Conservation (phyloP, 2,113 vertebrate species). For the Peromyscus polionotus region DNA sequence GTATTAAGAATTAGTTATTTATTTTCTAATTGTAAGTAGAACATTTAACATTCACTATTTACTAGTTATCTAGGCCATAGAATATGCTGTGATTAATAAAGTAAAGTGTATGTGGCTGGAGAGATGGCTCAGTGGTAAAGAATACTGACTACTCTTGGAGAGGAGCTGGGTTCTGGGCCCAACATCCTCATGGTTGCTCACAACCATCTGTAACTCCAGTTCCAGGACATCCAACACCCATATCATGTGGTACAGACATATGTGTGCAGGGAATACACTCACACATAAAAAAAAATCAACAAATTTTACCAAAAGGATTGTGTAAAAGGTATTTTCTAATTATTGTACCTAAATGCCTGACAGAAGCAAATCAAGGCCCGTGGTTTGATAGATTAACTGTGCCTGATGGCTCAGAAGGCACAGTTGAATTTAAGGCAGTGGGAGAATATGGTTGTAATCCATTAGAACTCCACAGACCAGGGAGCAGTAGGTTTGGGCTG, state of each 20-base stretch:
- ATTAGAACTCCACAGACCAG: not conserved
- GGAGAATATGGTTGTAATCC: not conserved
- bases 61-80: not conserved
- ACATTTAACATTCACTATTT: not conserved
- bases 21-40: not conserved
- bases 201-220: not conserved
- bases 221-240: not conserved
- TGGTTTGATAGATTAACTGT: not conserved
- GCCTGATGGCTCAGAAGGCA: not conserved
- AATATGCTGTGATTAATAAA: not conserved
- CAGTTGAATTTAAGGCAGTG: not conserved
- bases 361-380: not conserved
- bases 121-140: not conserved
- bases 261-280: not conserved
- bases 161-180: not conserved
- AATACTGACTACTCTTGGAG: not conserved
- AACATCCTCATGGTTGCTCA: not conserved
- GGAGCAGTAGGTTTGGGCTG: not conserved
- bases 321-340: not conserved
- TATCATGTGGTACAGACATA: not conserved
- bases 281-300: not conserved
- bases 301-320: not conserved
- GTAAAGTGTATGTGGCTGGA: fast-evolving
- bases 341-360: not conserved
- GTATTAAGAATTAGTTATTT: not conserved